phyloP scores from a whole-genome alignment of 2,113 vertebrate species.

The Phalacrocorax carbo region DNA sequence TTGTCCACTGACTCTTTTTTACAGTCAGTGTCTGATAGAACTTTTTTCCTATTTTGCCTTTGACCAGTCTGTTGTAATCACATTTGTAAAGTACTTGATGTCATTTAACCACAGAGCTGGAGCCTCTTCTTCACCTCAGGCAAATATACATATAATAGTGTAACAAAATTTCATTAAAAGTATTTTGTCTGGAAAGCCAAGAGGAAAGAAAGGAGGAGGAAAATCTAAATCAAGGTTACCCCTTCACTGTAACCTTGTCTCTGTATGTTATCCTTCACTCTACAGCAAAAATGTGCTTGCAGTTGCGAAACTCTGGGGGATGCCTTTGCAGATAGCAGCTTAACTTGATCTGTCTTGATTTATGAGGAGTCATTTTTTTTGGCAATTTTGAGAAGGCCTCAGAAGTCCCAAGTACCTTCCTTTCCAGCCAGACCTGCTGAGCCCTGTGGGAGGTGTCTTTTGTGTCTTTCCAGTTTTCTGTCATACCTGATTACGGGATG shows the following conservation, averaged over 20 bases:
- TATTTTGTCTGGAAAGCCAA: background rate
- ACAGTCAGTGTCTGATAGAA: background rate
- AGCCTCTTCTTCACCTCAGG: background rate
- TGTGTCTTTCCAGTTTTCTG: background rate
- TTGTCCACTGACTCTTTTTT: background rate
- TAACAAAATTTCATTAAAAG: background rate
- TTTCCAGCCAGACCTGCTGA: background rate
- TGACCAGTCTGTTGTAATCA: background rate
- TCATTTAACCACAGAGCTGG: background rate
- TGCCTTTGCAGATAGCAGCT: background rate
- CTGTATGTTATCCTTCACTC: background rate
- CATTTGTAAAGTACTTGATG: background rate
- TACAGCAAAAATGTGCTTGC: background rate
- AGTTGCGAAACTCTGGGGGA: background rate
- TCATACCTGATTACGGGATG: background rate
- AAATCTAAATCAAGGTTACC: background rate
- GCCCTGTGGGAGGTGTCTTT: background rate
- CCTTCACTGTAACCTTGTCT: background rate
- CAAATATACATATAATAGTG: background rate
- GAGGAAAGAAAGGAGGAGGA: background rate
- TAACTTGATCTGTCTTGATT: background rate
- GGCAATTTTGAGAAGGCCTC: background rate
- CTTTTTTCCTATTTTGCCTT: background rate
- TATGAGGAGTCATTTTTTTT: background rate
- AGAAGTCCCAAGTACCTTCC: background rate